These are phyloP conservation scores for Sebastes hubbsi DNA, from an alignment of 2,797 vertebrate species.

Conservation along the genomic window DNA sequence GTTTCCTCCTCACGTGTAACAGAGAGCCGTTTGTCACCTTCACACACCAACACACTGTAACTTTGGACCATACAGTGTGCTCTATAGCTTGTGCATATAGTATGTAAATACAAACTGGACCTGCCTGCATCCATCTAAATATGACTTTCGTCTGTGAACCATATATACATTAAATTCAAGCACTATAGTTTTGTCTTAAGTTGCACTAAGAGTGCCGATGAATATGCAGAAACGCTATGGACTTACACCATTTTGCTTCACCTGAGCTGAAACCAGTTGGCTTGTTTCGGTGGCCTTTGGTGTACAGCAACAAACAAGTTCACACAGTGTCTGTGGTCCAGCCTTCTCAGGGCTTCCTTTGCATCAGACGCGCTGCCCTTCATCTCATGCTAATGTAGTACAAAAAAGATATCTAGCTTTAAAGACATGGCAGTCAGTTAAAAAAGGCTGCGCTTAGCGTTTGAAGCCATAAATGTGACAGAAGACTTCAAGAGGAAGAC, in stretches of 20 bases:
- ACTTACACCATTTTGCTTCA: constrained; percentile 11
- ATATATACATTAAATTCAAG: not conserved
- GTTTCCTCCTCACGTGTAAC: constrained; percentile 1
- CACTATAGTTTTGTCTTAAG: not conserved
- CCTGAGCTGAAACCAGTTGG: constrained; percentile 41
- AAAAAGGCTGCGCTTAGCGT: constrained; percentile 77
- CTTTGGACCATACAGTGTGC: not conserved
- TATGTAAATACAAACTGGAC: not conserved
- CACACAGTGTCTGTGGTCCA: constrained; percentile 70
- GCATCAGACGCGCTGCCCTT: constrained; percentile 75
- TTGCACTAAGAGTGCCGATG: not conserved
- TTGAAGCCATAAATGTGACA: constrained; percentile 85
- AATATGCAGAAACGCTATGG: not conserved
- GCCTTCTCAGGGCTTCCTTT: constrained; percentile 71
- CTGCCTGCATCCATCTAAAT: not conserved
- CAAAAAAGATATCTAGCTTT: constrained; percentile 80
- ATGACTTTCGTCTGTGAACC: not conserved
- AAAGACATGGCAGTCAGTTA: constrained; percentile 82
- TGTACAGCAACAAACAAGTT: constrained; percentile 76
- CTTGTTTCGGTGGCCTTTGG: constrained; percentile 62
- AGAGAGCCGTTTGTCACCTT: constrained; percentile 48
- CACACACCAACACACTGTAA: constrained; percentile 27
- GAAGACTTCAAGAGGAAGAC: constrained; percentile 83
- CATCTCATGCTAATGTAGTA: constrained; percentile 81
- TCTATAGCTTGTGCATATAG: not conserved